Conservation (phyloP, 2,113 vertebrate genomes). For the Peucedramus taeniatus region DNA sequence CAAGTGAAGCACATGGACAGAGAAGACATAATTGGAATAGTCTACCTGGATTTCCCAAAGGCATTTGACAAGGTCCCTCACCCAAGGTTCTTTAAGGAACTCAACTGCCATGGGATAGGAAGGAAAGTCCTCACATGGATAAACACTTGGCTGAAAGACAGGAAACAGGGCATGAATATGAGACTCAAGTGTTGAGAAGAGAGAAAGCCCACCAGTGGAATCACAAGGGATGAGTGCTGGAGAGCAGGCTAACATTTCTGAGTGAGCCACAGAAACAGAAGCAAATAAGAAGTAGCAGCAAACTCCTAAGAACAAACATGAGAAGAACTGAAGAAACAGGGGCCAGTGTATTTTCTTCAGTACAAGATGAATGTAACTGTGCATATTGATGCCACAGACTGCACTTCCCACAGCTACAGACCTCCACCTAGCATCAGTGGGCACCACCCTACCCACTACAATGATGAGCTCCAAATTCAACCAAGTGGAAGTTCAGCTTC, state of each 20-base stretch:
- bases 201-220: background rate
- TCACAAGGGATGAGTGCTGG: background rate
- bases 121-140: constrained; percentile 26
- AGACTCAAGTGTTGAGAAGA: background rate
- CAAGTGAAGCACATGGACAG: background rate
- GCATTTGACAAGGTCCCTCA: constrained; percentile 39
- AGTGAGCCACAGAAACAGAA: background rate
- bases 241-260: background rate
- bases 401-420: background rate
- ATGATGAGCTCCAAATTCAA: background rate
- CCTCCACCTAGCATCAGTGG: background rate
- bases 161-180: background rate
- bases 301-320: background rate
- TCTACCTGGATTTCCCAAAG: constrained; percentile 34
- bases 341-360: background rate
- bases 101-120: constrained; percentile 9
- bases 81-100: constrained; percentile 14
- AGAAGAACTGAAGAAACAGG: background rate
- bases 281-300: background rate
- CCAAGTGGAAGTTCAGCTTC: background rate
- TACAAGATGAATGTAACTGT: background rate
- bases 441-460: background rate
- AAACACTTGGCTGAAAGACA: constrained; percentile 34
- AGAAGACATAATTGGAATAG: background rate
- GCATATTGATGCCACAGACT: background rate